Conservation (phyloP, 2,888 invertebrate genomes). For the Xanthorhoe spadicearia region DNA sequence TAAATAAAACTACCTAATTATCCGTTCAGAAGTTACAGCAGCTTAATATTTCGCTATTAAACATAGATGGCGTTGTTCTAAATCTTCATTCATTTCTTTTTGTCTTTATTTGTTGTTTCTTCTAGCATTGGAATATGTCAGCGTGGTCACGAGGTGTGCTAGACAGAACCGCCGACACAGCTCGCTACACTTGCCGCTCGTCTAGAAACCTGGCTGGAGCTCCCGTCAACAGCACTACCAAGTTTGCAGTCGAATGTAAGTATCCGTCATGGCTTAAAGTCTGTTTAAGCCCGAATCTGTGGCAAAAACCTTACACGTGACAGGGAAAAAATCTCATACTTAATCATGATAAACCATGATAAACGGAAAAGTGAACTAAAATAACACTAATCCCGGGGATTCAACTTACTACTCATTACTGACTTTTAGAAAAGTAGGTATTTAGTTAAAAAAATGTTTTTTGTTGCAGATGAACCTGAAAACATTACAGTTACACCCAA, state of each 20-base stretch:
- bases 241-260: slow-evolving; percentile 96
- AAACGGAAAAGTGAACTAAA: no score
- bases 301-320: no score
- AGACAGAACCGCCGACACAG: slow-evolving; percentile 90
- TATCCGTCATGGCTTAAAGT: slow-evolving; percentile 44
- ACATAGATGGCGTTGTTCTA: no score
- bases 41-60: no score
- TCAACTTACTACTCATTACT: no score
- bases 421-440: no score
- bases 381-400: no score
- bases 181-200: slow-evolving; percentile 93
- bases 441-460: slow-evolving; percentile 34
- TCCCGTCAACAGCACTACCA: slow-evolving; percentile 92
- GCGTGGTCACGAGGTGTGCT: slow-evolving; percentile 92
- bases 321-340: no score
- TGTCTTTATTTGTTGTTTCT: neutral
- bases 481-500: slow-evolving; percentile 89
- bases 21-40: no score
- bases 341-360: no score
- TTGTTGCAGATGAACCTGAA: slow-evolving; percentile 87
- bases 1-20: no score
- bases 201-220: slow-evolving; percentile 90
- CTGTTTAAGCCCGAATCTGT: neutral
- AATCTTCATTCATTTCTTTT: no score
- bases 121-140: slow-evolving; percentile 92